A percentile compares a stretch with the other conserved stretches of the same genome.
Evolutionary conservation across 2,888 invertebrate species (phyloP).

Genomic region (Monochamus alternatus): DNA sequence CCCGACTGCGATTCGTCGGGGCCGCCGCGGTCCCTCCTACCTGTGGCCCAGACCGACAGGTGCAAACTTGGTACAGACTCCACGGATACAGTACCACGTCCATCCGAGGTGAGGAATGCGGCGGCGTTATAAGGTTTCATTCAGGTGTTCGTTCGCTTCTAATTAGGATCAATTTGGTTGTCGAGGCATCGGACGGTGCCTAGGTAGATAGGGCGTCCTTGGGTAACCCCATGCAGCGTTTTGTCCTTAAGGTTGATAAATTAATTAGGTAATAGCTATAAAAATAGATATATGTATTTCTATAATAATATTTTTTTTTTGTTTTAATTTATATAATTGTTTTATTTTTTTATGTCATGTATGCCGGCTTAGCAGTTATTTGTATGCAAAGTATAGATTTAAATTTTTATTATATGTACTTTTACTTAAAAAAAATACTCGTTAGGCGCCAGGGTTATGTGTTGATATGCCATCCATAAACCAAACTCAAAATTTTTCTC

Average conservation of each 20-base stretch:
- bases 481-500: no score
- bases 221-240: not conserved
- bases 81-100: constrained; percentile 21
- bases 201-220: not conserved
- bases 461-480: no score
- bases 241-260: not conserved
- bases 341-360: no score
- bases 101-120: constrained; percentile 22
- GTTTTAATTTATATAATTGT: no score
- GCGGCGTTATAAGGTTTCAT: constrained; percentile 25
- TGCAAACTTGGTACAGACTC: constrained; percentile 44
- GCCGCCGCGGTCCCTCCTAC: constrained; percentile 40
- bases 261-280: no score
- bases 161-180: constrained; percentile 9
- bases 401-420: no score
- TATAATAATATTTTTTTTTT: no score
- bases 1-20: constrained; percentile 33
- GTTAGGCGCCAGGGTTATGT: no score
- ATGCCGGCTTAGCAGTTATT: no score
- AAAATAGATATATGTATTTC: no score
- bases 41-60: constrained; percentile 50
- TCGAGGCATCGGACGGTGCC: not conserved
- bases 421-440: no score
- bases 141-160: constrained; percentile 20
- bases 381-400: no score